Conservation (phyloP, 2,888 invertebrate genomes). For the Leptopilina drosophilae region DNA sequence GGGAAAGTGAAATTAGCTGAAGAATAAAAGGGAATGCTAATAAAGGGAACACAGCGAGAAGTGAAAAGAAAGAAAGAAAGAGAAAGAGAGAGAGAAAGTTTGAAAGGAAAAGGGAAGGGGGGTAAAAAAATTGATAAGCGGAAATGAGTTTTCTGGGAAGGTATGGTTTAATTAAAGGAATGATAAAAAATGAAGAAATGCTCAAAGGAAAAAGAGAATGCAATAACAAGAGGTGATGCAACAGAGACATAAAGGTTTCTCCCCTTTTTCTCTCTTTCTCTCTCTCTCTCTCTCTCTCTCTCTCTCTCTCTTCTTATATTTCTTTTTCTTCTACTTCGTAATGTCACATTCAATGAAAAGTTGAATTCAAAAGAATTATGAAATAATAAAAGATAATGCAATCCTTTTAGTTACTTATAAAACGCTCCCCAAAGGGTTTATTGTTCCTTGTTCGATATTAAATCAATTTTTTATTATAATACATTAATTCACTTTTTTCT, state of each 20-base stretch:
- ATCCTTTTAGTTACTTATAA: neutral
- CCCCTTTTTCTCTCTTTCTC: too few relatives aligned
- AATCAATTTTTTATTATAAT: too few relatives aligned
- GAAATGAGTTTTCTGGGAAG: slow-evolving; percentile 4
- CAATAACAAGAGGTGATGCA: slow-evolving; percentile 19
- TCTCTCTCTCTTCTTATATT: too few relatives aligned
- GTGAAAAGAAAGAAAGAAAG: too few relatives aligned
- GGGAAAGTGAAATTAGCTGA: too few relatives aligned
- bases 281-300: neutral
- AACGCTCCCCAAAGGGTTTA: neutral
- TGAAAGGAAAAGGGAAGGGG: too few relatives aligned
- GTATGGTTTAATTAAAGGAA: slow-evolving; percentile 25
- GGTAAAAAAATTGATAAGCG: slow-evolving; percentile 6
- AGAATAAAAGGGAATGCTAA: too few relatives aligned
- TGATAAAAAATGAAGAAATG: slow-evolving; percentile 20
- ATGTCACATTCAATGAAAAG: slow-evolving; percentile 14
- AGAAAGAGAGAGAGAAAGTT: too few relatives aligned
- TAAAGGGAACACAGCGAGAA: too few relatives aligned
- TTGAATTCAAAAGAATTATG: slow-evolving; percentile 31
- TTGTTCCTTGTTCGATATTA: neutral
- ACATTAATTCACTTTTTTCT: too few relatives aligned
- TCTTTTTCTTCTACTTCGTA: slow-evolving; percentile 3
- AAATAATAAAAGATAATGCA: neutral
- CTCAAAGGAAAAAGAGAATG: slow-evolving; percentile 30
- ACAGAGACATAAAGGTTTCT: slow-evolving; percentile 1